Evolutionary conservation across 2,113 vertebrate genomes (phyloP), one percentile per base, ranked within the genome.

Genomic region (Oreotrochilus melanogaster): DNA sequence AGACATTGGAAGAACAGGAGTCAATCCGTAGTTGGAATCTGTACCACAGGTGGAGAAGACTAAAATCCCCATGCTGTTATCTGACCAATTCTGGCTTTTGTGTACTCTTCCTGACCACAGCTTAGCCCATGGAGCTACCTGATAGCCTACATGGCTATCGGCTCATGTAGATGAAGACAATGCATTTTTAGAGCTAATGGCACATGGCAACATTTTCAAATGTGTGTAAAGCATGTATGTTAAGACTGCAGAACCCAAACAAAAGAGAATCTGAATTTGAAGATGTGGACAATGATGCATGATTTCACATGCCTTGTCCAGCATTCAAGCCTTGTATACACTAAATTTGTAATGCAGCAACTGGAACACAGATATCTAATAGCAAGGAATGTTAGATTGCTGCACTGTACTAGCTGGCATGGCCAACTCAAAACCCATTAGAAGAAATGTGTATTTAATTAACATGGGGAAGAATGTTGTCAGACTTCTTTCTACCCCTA

Each of bases 401-500:
- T 14, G 3, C 72, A 91, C 39, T 62, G 57, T 37, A 79, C 76
- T 73, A 84, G 6, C 64, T 91, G 61, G 65, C 86, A 94, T 27
- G 86, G 39, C 4, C 33, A 81, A 21, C 42, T 73, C 56, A 95
- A 93, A 95, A 31, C 24, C 31, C 67, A 45, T 89, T 93, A 86
- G 21, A n/a, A 60, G 73, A 96, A 95, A 93, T 2, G 8, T 45
- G 54, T 43, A 66, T 70, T 97, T 70, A 48, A 43, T 97, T 96
- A 97, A 88, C 58, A 62, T 56, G 47, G 70, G 75, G 93, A 96
- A 91, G 51, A 75, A 11, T 22, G 35, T 70, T 91, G 75, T 88
- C 56, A 83, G 81, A 80, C 14, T 54, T 88, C 35, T 84, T 74
- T 47, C 18, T 89, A 45, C 10, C 27, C 37, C 33, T 60, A 69